Evolutionary conservation across 2,888 invertebrate species (phyloP).

Genomic region (Lutraria lutraria): DNA sequence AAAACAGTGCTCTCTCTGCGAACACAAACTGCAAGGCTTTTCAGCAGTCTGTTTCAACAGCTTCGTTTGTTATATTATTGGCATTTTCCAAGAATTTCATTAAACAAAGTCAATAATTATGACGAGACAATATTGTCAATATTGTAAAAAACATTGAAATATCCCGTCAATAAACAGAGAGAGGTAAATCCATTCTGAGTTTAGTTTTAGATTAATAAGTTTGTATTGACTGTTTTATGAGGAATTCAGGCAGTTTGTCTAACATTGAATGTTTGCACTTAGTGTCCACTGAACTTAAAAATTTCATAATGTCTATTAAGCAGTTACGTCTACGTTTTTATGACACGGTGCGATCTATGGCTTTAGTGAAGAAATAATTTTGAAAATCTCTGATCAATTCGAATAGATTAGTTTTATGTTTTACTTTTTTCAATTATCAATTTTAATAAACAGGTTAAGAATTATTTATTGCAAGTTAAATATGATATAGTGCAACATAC

Average conservation of each 20-base stretch:
- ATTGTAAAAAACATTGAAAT: neutral
- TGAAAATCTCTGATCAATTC: neutral
- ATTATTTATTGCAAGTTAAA: neutral
- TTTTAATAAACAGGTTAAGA: neutral
- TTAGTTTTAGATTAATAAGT: neutral
- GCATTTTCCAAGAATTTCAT: neutral
- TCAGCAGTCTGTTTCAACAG: neutral
- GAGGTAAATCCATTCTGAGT: neutral
- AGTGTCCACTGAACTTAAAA: neutral
- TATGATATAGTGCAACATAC: neutral
- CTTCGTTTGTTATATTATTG: neutral
- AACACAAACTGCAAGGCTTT: neutral
- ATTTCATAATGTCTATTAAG: neutral
- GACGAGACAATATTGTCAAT: conserved; percentile 12
- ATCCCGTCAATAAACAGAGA: neutral
- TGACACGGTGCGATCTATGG: too few relatives aligned
- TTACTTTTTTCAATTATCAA: neutral
- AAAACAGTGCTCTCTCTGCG: too few relatives aligned
- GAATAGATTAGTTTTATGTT: neutral
- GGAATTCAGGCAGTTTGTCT: neutral
- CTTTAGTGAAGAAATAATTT: too few relatives aligned
- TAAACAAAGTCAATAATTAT: neutral
- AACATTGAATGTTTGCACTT: neutral
- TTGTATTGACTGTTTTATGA: neutral
- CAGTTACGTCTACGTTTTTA: too few relatives aligned